Base-by-base conservation (phyloP, 2,888 invertebrate genomes). In the Glomeris marginata region DNA sequence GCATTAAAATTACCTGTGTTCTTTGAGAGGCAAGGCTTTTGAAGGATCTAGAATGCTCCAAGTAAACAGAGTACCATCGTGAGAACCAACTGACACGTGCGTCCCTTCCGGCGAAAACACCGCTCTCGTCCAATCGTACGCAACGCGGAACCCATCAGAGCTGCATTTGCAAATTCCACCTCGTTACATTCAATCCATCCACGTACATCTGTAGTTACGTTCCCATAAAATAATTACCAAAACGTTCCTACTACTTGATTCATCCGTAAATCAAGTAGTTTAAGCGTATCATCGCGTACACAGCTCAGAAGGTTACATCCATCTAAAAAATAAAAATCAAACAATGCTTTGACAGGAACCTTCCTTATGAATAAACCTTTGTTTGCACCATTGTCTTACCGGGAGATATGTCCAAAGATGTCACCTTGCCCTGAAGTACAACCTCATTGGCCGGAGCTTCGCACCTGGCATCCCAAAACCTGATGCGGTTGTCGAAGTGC, bases 401-500 rank as follows among this genome's bases (percentile, higher is more conserved):
- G 74, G 84, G 78, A 54, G 91, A 86, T 57, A 94, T 72, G 70
- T 92, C 91, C 58, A 97, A 74, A 42, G 95, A 95, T 37, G 95
- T 95, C 57, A 97, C 84, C 74, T 87, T 87, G 52, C 91, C 94
- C 66, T 87, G 86, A 54, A 97, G 75, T 57, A 81, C 69, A 56
- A 92, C 84, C 69, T 91, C 87, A 64, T 86, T 87, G 20, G 66
- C 64, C 47, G 65, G 66, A 54, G 81, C 78, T 38, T 56, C 90
- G 15, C 83, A 78, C 60, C 97, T 76, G 55, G 84, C 82, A 69
- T 99, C 98, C 95, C 95, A 98, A 69, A 98, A 71, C 47, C 95
- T 77, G 60, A 98, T 84, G 63, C 83, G 82, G 69, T 92, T 94
- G 72, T 99, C 98, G 69, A 87, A 95, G 72, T 99, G 98, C 21